phyloP scores from a whole-genome alignment of 2,888 invertebrate species.

The Asteroscopus sphinx region DNA sequence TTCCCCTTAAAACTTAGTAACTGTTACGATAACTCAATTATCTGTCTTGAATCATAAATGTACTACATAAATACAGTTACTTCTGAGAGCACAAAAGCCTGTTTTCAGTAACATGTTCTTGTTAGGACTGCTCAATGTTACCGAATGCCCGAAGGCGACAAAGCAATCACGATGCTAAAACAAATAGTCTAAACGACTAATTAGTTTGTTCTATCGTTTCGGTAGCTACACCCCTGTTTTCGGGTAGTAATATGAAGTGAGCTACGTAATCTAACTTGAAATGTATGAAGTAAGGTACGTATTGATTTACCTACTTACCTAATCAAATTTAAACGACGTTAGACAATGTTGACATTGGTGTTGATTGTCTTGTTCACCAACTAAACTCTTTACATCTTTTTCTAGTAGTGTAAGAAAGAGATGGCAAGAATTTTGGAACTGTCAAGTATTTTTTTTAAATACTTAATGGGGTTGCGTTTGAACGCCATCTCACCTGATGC shows the following conservation, averaged over 20 bases:
- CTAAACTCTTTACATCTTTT: too few species aligned
- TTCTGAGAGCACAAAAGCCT: slow-evolving; percentile 46
- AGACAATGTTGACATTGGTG: too few species aligned
- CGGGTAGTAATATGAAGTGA: slow-evolving; percentile 42
- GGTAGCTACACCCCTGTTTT: slow-evolving; percentile 51
- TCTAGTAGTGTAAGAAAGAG: too few species aligned
- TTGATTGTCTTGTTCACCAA: too few species aligned
- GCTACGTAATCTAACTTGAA: slow-evolving; percentile 44
- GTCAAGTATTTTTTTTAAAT: too few species aligned
- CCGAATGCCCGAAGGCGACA: slow-evolving; percentile 69
- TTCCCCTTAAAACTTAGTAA: slow-evolving; percentile 2
- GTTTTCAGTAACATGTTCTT: slow-evolving; percentile 56
- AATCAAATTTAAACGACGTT: too few species aligned
- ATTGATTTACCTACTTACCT: slow-evolving; percentile 20
- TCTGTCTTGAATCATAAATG: slow-evolving; percentile 25
- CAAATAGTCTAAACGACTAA: slow-evolving; percentile 85
- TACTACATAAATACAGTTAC: slow-evolving; percentile 31
- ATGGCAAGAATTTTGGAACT: too few species aligned
- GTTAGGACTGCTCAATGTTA: slow-evolving; percentile 62
- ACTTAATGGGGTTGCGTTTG: too few species aligned
- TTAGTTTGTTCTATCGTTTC: slow-evolving; percentile 82
- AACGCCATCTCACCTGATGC: too few species aligned
- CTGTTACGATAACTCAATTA: slow-evolving; percentile 14
- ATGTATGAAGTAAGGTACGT: background rate
- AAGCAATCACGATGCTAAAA: slow-evolving; percentile 78